These are phyloP conservation scores for Xanthia icteritia DNA, from an alignment of 2,888 invertebrate species.

Conservation along the genomic window DNA sequence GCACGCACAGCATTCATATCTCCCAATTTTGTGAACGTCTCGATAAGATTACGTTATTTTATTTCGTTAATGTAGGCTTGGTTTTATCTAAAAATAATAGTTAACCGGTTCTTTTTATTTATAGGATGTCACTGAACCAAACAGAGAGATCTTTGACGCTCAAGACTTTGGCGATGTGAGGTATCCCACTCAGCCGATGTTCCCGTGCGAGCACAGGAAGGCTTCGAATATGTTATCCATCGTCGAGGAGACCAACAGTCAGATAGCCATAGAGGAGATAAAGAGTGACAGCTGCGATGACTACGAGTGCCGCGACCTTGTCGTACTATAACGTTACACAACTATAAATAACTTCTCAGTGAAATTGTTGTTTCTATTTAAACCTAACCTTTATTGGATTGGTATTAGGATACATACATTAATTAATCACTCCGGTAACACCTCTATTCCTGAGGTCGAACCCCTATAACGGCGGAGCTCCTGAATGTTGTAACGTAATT, in stretches of 20 bases:
- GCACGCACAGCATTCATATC: slow-evolving; percentile 8
- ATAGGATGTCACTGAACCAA: slow-evolving; percentile 71
- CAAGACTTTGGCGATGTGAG: slow-evolving; percentile 70
- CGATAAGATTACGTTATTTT: slow-evolving; percentile 19
- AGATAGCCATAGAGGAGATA: slow-evolving; percentile 80
- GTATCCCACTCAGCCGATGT: slow-evolving; percentile 51
- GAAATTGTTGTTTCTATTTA: slow-evolving; percentile 36
- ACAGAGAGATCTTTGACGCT: slow-evolving; percentile 69
- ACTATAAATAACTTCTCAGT: slow-evolving; percentile 40
- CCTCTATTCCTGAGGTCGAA: slow-evolving; percentile 11
- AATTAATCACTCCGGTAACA: slow-evolving; percentile 24
- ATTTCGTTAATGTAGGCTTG: neutral
- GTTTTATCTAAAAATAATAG: neutral
- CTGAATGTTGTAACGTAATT: slow-evolving; percentile 23
- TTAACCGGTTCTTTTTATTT: slow-evolving; percentile 39
- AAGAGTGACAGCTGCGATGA: slow-evolving; percentile 71
- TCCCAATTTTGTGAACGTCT: neutral
- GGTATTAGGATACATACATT: slow-evolving; percentile 11
- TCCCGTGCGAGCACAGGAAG: slow-evolving; percentile 60
- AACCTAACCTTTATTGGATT: slow-evolving; percentile 1
- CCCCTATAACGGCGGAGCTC: slow-evolving; percentile 2
- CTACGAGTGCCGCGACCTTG: slow-evolving; percentile 66
- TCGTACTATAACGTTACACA: slow-evolving; percentile 61
- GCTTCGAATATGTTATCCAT: slow-evolving; percentile 73
- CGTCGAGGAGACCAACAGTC: slow-evolving; percentile 83